These are phyloP conservation scores for Echinops telfairi DNA, from an alignment of 2,113 vertebrate species.

Conservation along the genomic window DNA sequence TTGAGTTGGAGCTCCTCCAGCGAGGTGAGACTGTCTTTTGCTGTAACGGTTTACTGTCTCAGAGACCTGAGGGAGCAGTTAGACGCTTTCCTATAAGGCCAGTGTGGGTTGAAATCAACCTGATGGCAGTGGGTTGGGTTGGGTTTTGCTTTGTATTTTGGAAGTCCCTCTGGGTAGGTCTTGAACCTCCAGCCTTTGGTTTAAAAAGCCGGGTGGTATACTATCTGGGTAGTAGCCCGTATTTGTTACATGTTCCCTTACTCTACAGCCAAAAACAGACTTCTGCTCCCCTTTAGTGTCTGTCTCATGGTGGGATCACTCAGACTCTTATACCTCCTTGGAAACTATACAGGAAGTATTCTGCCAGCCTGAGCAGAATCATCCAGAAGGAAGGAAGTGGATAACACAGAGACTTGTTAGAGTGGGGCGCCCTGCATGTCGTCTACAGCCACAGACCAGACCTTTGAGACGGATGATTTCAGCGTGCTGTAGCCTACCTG, in stretches of 20 bases:
- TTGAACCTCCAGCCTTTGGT: not conserved
- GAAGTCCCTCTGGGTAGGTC: not conserved
- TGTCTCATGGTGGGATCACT: not conserved
- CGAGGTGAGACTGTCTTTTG: too few species aligned
- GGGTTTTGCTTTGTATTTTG: too few species aligned
- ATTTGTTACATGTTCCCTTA: not conserved
- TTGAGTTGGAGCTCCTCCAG: too few species aligned
- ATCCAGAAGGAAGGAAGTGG: constrained; percentile 2
- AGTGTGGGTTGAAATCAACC: too few species aligned
- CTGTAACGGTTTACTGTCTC: too few species aligned
- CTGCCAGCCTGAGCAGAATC: not conserved
- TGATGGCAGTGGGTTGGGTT: too few species aligned
- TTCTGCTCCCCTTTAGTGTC: not conserved
- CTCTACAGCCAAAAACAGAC: not conserved
- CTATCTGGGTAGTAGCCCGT: too few species aligned
- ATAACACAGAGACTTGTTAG: not conserved
- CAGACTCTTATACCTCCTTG: not conserved
- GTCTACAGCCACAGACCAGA: not conserved
- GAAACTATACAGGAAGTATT: not conserved
- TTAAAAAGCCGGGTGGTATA: not conserved
- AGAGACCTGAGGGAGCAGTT: too few species aligned
- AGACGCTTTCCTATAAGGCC: too few species aligned
- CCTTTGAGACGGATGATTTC: not conserved
- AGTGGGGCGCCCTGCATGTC: not conserved
- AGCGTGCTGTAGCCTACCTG: not conserved